phyloP scores from a whole-genome alignment of 1,140 invertebrate species.

The Samia ricini region DNA sequence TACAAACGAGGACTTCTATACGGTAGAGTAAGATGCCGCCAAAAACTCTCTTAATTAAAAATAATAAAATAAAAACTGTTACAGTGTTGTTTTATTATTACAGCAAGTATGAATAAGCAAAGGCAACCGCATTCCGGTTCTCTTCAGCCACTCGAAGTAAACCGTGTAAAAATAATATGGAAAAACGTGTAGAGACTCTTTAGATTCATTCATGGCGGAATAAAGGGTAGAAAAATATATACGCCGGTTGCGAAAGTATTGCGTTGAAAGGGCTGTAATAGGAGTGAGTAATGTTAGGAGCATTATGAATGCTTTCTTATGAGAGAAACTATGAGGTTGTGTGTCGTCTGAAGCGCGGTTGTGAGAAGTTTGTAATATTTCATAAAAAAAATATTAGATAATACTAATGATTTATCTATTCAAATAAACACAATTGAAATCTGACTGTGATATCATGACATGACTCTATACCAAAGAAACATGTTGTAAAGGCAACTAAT shows the following conservation, averaged over 20 bases:
- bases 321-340: not conserved
- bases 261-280: not conserved
- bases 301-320: not conserved
- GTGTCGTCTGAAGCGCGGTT: not conserved
- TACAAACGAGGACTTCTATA: too few species aligned
- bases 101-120: not conserved
- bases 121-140: not conserved
- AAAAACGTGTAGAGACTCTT: not conserved
- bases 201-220: not conserved
- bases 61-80: not conserved
- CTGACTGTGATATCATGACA: too few species aligned
- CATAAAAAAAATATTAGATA: too few species aligned
- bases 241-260: not conserved
- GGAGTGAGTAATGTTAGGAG: not conserved
- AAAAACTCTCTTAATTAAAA: not conserved
- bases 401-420: too few species aligned
- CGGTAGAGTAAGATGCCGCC: not conserved
- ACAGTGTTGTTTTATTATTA: not conserved
- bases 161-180: conserved; percentile 1
- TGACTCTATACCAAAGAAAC: too few species aligned
- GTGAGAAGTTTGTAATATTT: not conserved
- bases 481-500: too few species aligned
- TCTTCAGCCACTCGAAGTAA: not conserved
- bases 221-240: not conserved
- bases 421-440: too few species aligned